Percentiles rank a stretch among this genome's conserved stretches.
Evolutionary conservation across 2,797 vertebrate species (phyloP).

Genomic region (Enteromius unitaeniatus): DNA sequence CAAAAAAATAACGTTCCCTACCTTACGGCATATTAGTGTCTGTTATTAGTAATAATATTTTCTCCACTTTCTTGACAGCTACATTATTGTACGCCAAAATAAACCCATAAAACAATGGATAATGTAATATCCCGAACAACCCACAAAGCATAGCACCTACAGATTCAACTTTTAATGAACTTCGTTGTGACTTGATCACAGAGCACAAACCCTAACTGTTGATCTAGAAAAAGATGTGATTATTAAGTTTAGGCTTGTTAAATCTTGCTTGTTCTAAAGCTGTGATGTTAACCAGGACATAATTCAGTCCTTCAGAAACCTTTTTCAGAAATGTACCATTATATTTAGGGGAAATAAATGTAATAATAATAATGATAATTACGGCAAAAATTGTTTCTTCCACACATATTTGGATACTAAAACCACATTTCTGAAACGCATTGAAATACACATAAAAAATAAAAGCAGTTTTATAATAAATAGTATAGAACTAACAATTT

Average conservation of each 20-base stretch:
- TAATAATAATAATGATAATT: neutral
- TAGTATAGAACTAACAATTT: neutral
- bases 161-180: neutral
- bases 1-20: neutral
- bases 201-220: neutral
- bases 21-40: neutral
- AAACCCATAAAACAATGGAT: neutral
- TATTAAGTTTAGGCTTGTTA: neutral
- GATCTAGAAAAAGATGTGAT: neutral
- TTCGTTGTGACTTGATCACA: neutral
- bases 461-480: neutral
- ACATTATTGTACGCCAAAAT: neutral
- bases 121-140: neutral
- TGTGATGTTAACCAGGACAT: neutral
- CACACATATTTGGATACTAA: neutral
- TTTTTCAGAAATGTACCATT: neutral
- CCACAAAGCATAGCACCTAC: neutral
- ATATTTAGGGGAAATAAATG: neutral
- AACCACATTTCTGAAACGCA: neutral
- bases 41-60: constrained; percentile 19
- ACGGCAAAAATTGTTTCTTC: neutral
- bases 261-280: neutral
- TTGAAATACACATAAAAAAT: neutral
- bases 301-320: neutral
- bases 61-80: neutral